A percentile compares a stretch with the other conserved stretches of the same genome.
Conservation (phyloP, 2,888 invertebrate genomes). For the Drosophila formosana region DNA sequence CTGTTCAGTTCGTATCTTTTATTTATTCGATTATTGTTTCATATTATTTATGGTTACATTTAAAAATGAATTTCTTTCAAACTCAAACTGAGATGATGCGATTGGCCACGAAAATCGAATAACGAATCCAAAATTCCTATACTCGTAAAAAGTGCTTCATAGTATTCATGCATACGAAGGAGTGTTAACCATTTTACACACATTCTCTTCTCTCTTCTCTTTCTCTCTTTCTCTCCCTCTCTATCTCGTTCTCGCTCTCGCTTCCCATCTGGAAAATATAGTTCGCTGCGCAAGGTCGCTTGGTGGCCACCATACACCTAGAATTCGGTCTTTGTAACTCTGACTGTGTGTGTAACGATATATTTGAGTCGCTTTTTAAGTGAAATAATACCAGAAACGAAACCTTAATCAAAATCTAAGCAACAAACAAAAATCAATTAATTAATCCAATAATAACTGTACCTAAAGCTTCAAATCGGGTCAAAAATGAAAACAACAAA, state of each 20-base stretch:
- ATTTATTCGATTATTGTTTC: slow-evolving; percentile 14
- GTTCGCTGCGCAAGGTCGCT: slow-evolving; percentile 83
- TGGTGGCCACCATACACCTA: slow-evolving; percentile 84
- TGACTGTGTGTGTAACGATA: slow-evolving; percentile 84
- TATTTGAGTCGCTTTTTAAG: slow-evolving; percentile 84
- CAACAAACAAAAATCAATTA: slow-evolving; percentile 35
- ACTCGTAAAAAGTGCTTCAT: slow-evolving; percentile 45
- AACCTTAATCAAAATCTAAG: slow-evolving; percentile 19
- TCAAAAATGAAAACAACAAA: slow-evolving; percentile 30
- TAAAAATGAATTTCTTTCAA: slow-evolving; percentile 82
- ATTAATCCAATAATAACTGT: slow-evolving; percentile 54
- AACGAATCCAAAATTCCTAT: slow-evolving; percentile 24
- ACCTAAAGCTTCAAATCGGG: slow-evolving; percentile 64
- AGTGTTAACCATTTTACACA: slow-evolving; percentile 64
- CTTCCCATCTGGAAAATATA: slow-evolving; percentile 68
- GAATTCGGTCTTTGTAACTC: slow-evolving; percentile 85
- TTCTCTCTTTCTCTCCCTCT: slow-evolving; percentile 56
- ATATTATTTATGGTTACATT: slow-evolving; percentile 61
- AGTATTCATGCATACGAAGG: slow-evolving; percentile 35
- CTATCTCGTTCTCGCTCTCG: slow-evolving; percentile 38
- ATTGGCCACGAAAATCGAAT: slow-evolving; percentile 58
- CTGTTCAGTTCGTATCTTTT: slow-evolving; percentile 13
- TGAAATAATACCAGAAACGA: slow-evolving; percentile 62
- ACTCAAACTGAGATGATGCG: slow-evolving; percentile 77
- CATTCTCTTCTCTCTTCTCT: slow-evolving; percentile 69